These are phyloP conservation scores for Stichopus chloronotus DNA, from an alignment of 35 echinoderm and acorn worm genomes.

Conservation along the genomic window DNA sequence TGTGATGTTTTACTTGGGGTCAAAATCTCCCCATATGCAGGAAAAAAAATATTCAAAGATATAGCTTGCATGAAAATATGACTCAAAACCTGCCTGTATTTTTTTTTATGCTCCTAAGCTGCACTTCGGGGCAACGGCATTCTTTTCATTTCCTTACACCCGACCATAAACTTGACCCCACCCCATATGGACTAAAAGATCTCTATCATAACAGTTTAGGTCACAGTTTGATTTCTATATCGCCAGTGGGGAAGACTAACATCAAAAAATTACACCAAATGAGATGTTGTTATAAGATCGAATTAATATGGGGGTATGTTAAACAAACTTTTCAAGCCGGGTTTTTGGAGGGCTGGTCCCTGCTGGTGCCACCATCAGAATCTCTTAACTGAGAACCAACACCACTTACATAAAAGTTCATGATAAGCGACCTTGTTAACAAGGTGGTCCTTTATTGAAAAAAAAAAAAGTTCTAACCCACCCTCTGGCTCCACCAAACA, in stretches of 20 bases:
- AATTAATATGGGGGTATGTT: constrained; percentile 32
- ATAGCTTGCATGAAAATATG: background rate
- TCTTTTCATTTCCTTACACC: background rate
- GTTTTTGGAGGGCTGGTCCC: background rate
- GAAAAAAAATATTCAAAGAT: background rate
- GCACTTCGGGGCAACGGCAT: background rate
- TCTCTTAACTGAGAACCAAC: background rate
- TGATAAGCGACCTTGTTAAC: background rate
- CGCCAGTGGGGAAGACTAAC: background rate
- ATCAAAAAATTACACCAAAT: background rate
- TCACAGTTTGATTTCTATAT: constrained; percentile 25
- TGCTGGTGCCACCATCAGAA: background rate
- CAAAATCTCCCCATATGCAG: too few species aligned
- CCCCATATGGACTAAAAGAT: background rate
- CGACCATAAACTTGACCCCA: background rate
- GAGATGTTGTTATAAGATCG: constrained; percentile 43
- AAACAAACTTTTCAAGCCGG: constrained; percentile 34
- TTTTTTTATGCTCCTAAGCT: background rate
- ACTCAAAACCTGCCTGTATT: background rate
- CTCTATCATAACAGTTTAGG: background rate
- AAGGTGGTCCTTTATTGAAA: background rate
- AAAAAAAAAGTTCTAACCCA: background rate
- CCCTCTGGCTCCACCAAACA: background rate
- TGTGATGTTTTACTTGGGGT: too few species aligned
- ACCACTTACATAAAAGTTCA: constrained; percentile 13